Evolutionary conservation across 2,113 vertebrate genomes (phyloP).

Genomic region (Phodopus roborovskii): DNA sequence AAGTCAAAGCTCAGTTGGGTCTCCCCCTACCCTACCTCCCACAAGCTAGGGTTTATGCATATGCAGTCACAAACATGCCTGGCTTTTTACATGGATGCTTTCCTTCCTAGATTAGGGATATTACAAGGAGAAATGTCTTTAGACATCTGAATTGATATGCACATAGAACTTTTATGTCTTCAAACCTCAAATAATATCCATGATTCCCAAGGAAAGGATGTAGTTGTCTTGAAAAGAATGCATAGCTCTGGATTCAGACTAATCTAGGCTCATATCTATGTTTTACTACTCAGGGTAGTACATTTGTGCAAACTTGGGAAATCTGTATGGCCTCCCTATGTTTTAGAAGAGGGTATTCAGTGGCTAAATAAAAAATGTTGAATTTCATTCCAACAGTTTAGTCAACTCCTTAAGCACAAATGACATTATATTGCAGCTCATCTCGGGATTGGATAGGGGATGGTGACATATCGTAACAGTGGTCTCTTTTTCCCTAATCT

Average conservation of each 20-base stretch:
- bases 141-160: neutral
- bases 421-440: neutral
- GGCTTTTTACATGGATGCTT: neutral
- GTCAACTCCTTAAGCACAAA: neutral
- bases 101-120: neutral
- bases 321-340: neutral
- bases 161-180: neutral
- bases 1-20: neutral
- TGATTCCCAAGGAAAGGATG: neutral
- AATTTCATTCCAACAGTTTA: neutral
- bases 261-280: neutral
- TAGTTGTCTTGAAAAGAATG: neutral
- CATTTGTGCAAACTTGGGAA: neutral
- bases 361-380: constrained; percentile 17
- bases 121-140: neutral
- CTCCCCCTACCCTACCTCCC: neutral
- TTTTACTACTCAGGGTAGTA: neutral
- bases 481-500: neutral
- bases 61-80: no score
- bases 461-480: neutral
- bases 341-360: neutral
- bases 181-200: neutral
- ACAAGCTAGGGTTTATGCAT: neutral
- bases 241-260: neutral
- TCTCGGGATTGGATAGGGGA: neutral